Base-by-base conservation (phyloP, 2,888 invertebrate species). In the Drosophila hamatofila region DNA sequence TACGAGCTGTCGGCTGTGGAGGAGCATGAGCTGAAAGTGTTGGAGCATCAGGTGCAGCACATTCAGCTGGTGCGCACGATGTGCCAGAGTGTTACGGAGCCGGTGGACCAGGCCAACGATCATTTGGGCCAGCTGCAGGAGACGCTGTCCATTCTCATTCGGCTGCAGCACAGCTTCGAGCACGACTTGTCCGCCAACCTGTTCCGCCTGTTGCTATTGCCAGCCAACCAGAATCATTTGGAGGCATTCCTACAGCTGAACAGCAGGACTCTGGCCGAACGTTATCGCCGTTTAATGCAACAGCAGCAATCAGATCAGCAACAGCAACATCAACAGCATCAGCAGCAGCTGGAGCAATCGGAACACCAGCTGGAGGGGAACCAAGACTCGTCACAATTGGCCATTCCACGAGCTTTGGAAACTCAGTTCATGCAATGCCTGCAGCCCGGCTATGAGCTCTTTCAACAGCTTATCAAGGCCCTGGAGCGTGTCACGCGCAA, bases 41-140 rank as follows among this genome's bases (percentile, higher is more conserved):
- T 80, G 25, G 76, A 80, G 21, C 83, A 87, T 14, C 91, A 90
- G 60, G 35, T 90, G 39, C 80, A 83, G 51, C 88, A 83, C 58
- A 58, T 91, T 27, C 77, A 91, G 14, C 54, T 90, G 37, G 62
- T 88, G 18, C 75, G 72, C 6, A 57, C 72, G 33, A 80, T 90
- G 82, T 80, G 80, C 27, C 76, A 78, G 2, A 52, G 75, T 0
- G 49, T 80, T 0, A 21, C 78, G 2, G 56, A 41, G n/a, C 48
- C 65, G 4, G 12, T 54, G 16, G 64, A 73, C 23, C 72, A 55
- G 44, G 30, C 63, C 5, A 70, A 25, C 14, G 56, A 69, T 49
- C 78, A 80, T 30, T 21, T 83, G 1, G 39, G 9, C 14, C 65
- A 75, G 21, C 52, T 86, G 5, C 71, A 80, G 39, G 57, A 37